A percentile compares a stretch with the other conserved stretches of the same genome.
These are phyloP conservation scores for Himalopsyche japonica DNA, from an alignment of 2,888 invertebrate species.

Conservation along the genomic window DNA sequence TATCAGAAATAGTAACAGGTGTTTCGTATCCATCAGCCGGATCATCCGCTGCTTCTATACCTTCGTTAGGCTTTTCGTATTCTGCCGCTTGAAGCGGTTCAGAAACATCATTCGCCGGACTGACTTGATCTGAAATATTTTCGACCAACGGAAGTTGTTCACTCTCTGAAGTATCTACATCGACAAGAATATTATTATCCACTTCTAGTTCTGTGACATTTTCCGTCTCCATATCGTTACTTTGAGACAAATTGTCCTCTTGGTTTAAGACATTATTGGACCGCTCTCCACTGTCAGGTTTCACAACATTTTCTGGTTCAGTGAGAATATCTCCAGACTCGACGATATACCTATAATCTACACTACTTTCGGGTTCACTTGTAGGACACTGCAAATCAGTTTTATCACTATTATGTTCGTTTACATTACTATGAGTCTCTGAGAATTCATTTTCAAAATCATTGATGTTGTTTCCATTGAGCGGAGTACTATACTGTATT, in stretches of 20 bases:
- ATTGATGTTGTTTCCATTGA: background rate
- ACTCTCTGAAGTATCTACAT: background rate
- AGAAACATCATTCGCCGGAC: background rate
- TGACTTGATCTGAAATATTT: background rate
- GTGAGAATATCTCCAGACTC: background rate
- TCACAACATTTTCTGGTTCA: no score
- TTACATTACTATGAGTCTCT: background rate
- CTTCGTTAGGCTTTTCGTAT: background rate
- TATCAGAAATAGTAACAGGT: background rate
- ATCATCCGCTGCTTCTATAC: background rate
- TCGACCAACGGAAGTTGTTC: background rate
- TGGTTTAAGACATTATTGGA: no score
- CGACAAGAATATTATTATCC: background rate
- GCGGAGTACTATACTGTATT: background rate
- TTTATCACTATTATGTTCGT: background rate
- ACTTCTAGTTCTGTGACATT: background rate
- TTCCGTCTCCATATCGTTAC: background rate
- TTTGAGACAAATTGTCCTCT: no score
- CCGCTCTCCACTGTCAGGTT: no score
- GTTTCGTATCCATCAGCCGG: background rate
- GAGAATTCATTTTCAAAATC: background rate
- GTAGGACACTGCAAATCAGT: background rate
- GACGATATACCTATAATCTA: background rate
- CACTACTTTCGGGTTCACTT: background rate
- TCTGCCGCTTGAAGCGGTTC: background rate